Evolutionary conservation across 2,888 invertebrate species (phyloP), one percentile per base, ranked within the genome.

Genomic region (Phalera bucephala): DNA sequence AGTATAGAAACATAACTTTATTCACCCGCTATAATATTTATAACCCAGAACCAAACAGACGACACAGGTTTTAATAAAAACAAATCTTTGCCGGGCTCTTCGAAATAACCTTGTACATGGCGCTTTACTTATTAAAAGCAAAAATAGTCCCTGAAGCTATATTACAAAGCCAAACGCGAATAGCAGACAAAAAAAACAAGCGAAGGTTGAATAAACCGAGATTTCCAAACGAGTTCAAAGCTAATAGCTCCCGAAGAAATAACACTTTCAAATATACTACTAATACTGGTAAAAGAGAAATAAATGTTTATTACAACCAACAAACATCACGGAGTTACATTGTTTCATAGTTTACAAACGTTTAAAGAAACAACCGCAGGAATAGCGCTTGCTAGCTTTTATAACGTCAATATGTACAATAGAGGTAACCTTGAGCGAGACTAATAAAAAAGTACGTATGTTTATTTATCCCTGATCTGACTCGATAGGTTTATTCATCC

Each of bases 281-380:
- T 22, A 45, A 28, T 33, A 47, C 15, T 31, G 31, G 27, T 32
- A 25, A 35, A 17, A 33, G 23, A 36, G 21, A 31, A 42, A 27
- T 11, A 49, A 57, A 45, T 34, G 36, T 38, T 41, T 35, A 36
- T 31, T 28, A 25, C 21, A 28, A n/a, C n/a, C n/a, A n/a, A n/a
- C n/a, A n/a, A n/a, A 37, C 31, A 33, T 40, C 43, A 48, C 32
- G 19, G 19, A 40, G 29, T 33, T 39, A 33, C 36, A 39, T 39
- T 46, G 29, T 31, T 39, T 35, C 0, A n/a, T 13, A 25, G 12
- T 21, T 20, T 22, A 34, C 5, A 28, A 25, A 8, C 9, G 13
- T 28, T 40, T 26, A 23, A 4, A 20, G 17, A 32, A 28, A 32
- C n/a, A n/a, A n/a, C n/a, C n/a, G n/a, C n/a, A n/a, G n/a, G n/a